A percentile compares a stretch with the other conserved stretches of the same genome.
Evolutionary conservation across 2,888 invertebrate species (phyloP).

Genomic region (Synanthedon myopaeformis): DNA sequence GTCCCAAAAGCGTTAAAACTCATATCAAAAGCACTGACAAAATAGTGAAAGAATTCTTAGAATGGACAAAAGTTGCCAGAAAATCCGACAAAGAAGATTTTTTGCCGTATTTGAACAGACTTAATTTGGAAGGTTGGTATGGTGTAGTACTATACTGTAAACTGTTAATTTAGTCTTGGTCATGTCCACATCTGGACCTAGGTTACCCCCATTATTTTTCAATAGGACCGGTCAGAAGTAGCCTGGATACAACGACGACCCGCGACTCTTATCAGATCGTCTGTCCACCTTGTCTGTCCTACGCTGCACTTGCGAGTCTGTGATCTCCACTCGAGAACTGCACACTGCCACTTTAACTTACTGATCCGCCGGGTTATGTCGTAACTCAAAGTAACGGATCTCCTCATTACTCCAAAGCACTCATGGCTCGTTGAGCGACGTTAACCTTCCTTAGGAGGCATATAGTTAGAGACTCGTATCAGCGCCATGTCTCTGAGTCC

Average conservation of each 20-base stretch:
- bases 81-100: slow-evolving; percentile 66
- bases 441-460: too few relatives aligned
- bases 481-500: too few relatives aligned
- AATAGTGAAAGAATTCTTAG: slow-evolving; percentile 75
- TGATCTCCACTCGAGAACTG: background rate
- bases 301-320: background rate
- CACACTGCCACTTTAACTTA: background rate
- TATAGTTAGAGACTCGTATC: too few relatives aligned
- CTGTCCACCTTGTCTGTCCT: slow-evolving; percentile 3
- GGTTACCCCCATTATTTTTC: too few relatives aligned
- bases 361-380: background rate
- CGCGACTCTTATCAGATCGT: background rate
- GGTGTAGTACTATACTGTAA: background rate
- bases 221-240: too few relatives aligned
- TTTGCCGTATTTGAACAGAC: slow-evolving; percentile 75
- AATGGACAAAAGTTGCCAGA: slow-evolving; percentile 38
- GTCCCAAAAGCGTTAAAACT: slow-evolving; percentile 75
- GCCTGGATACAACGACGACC: slow-evolving; percentile 1
- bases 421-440: too few relatives aligned
- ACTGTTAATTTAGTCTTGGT: background rate
- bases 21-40: slow-evolving; percentile 75
- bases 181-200: background rate
- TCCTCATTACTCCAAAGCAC: too few relatives aligned
- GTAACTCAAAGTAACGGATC: too few relatives aligned
- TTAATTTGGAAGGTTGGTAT: slow-evolving; percentile 82